phyloP scores from a whole-genome alignment of 2,113 vertebrate species.

The Pelecanoides urinatrix region DNA sequence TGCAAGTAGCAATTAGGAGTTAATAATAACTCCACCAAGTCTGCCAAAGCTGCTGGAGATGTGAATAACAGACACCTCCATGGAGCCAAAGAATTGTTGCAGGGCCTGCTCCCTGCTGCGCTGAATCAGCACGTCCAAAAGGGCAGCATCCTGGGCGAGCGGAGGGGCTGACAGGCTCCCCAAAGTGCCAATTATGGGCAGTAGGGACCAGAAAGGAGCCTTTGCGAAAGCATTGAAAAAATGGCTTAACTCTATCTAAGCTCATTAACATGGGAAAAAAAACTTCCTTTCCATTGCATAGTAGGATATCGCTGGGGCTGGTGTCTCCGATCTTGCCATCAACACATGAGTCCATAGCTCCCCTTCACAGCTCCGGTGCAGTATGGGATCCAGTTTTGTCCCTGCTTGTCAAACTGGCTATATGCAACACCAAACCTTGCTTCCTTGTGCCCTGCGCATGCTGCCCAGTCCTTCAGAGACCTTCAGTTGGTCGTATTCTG shows the following conservation, averaged over 20 bases:
- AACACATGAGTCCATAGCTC: neutral
- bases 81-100: neutral
- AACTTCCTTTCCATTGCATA: neutral
- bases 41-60: neutral
- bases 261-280: neutral
- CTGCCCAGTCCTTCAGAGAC: neutral
- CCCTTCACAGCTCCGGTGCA: accelerated
- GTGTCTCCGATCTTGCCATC: neutral
- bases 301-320: neutral
- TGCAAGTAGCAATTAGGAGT: neutral
- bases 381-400: neutral
- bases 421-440: neutral
- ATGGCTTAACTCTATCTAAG: neutral
- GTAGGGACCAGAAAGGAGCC: neutral
- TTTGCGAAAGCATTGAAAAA: neutral
- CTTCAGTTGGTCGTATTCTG: neutral
- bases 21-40: neutral
- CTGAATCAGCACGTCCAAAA: neutral
- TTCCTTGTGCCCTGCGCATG: neutral
- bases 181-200: neutral
- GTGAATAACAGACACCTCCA: neutral
- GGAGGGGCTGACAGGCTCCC: neutral
- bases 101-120: neutral
- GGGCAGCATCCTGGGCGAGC: neutral
- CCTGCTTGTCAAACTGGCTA: neutral